These are phyloP conservation scores for Brachionus rotundiformis DNA, from an alignment of 1,140 invertebrate genomes.

Conservation along the genomic window DNA sequence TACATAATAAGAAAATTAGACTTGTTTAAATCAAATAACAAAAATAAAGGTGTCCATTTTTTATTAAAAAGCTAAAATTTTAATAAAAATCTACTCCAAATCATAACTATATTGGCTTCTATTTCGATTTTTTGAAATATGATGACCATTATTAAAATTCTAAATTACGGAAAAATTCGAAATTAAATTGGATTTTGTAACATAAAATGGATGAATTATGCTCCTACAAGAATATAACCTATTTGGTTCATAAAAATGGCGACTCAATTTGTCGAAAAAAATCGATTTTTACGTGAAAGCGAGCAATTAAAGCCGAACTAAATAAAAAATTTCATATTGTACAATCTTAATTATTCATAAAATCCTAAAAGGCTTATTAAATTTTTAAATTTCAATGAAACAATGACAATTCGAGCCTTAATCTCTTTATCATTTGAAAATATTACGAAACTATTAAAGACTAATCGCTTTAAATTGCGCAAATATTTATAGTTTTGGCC, in stretches of 20 bases:
- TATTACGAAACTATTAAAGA: constrained; percentile 1
- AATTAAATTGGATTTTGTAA: constrained; percentile 9
- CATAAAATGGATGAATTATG: constrained; percentile 11
- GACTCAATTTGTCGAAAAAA: background rate
- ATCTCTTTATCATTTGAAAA: constrained; percentile 20
- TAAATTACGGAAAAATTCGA: background rate
- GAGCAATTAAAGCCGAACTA: constrained; percentile 1
- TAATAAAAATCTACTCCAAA: background rate
- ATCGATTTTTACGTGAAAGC: background rate
- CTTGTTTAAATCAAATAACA: background rate
- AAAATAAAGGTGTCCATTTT: background rate
- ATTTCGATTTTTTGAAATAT: constrained; percentile 14
- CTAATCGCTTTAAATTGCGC: background rate
- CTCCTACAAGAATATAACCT: background rate
- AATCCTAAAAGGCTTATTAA: constrained; percentile 19
- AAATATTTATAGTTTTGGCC: background rate
- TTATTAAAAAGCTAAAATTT: background rate
- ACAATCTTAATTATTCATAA: constrained; percentile 17
- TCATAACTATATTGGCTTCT: background rate
- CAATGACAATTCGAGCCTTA: constrained; percentile 2
- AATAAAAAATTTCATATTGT: background rate
- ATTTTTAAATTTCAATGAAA: constrained; percentile 20
- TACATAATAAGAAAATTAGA: background rate
- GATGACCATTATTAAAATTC: background rate
- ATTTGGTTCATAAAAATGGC: background rate